Evolutionary conservation across 2,797 vertebrate genomes (phyloP).

Genomic region (Phrynocephalus vlangalii): DNA sequence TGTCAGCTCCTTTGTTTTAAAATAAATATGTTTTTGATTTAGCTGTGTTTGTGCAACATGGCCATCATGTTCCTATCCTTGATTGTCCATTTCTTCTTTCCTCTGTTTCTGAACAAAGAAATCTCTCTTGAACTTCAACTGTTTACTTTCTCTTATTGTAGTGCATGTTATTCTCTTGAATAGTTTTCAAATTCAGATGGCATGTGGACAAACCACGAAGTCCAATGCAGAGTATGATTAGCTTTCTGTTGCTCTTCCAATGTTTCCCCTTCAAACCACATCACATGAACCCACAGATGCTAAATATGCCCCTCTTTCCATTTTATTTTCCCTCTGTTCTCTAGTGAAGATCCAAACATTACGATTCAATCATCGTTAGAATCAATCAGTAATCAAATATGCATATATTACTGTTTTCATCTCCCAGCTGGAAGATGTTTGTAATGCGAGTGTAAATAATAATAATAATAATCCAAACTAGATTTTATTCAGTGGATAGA

Average conservation of each 20-base stretch:
- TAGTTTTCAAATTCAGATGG: constrained; percentile 40
- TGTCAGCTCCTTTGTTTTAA: constrained; percentile 8
- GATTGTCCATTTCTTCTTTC: constrained; percentile 35
- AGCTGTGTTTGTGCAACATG: constrained; percentile 25
- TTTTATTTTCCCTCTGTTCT: constrained; percentile 25
- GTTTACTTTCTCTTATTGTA: constrained; percentile 42
- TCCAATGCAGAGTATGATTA: constrained; percentile 19
- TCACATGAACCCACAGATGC: constrained; percentile 30
- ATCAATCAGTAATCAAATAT: constrained; percentile 40
- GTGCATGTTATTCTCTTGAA: constrained; percentile 28
- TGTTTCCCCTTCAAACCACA: constrained; percentile 33
- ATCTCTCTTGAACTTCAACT: constrained; percentile 27
- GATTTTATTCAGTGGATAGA: constrained; percentile 21
- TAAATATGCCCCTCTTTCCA: constrained; percentile 27
- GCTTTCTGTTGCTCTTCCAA: constrained; percentile 15
- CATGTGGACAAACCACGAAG: constrained; percentile 33
- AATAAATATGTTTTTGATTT: constrained; percentile 31
- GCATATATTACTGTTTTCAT: constrained; percentile 26
- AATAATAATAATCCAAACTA: constrained; percentile 7
- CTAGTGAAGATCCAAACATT: constrained; percentile 24
- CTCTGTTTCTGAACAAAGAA: constrained; percentile 18
- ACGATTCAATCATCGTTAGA: constrained; percentile 26
- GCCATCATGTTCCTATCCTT: constrained; percentile 15
- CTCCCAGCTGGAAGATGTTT: constrained; percentile 30
- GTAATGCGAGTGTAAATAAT: constrained; percentile 7